Conservation (phyloP, 2,888 invertebrate genomes). For the Drosophila setosimentum region DNA sequence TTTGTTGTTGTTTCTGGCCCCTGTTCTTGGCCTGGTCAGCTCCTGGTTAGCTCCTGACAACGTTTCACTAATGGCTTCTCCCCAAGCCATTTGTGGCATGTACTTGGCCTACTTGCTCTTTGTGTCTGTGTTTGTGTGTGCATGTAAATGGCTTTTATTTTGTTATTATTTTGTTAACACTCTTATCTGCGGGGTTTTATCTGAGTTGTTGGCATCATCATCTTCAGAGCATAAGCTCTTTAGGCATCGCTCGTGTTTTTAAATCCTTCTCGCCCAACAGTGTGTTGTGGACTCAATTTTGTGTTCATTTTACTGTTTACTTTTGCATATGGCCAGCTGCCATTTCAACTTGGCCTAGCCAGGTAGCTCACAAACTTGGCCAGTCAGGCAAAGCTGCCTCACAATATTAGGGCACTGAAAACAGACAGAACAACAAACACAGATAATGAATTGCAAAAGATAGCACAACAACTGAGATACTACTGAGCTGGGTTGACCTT, state of each 20-base stretch:
- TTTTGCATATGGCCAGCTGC: slow-evolving; percentile 7
- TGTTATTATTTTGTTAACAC: slow-evolving; percentile 78
- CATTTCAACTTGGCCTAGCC: slow-evolving; percentile 1
- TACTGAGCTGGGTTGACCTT: slow-evolving; percentile 6
- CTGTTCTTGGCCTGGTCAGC: slow-evolving; percentile 8
- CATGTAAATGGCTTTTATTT: slow-evolving; percentile 76
- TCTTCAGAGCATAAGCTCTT: slow-evolving; percentile 61
- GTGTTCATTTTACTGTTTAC: slow-evolving; percentile 7
- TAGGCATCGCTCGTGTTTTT: slow-evolving; percentile 58
- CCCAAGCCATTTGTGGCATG: slow-evolving; percentile 1
- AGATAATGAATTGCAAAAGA: slow-evolving; percentile 52
- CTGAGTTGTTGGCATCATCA: slow-evolving; percentile 47
- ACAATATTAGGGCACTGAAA: slow-evolving; percentile 6
- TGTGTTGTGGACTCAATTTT: not conserved
- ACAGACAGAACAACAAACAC: slow-evolving; percentile 11
- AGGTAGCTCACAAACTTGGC: slow-evolving; percentile 30
- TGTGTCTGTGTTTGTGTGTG: slow-evolving; percentile 48
- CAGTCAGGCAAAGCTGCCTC: not conserved
- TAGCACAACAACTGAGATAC: slow-evolving; percentile 10
- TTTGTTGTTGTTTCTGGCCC: slow-evolving; percentile 19
- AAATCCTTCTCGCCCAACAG: slow-evolving; percentile 51
- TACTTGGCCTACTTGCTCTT: slow-evolving; percentile 15
- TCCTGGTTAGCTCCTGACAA: slow-evolving; percentile 46
- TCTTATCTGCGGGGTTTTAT: slow-evolving; percentile 64
- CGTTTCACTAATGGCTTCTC: slow-evolving; percentile 68